A percentile compares a stretch with the other conserved stretches of the same genome.
Conservation (phyloP, 2,113 vertebrate species). For the Zeus faber region DNA sequence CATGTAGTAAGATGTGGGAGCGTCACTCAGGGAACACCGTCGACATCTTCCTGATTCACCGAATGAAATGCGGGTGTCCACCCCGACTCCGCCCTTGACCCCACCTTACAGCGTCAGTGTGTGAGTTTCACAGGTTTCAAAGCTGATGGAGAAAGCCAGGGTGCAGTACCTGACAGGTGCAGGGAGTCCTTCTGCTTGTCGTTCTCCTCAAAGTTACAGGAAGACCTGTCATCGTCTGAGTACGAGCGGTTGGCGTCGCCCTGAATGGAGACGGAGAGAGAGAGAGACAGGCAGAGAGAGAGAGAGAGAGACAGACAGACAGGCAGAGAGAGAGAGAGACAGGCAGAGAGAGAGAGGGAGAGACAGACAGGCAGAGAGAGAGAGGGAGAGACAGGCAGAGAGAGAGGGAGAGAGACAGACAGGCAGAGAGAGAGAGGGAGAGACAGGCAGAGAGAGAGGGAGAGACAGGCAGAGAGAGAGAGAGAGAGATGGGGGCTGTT, state of each 20-base stretch:
- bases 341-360: background rate
- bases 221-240: conserved; percentile 93
- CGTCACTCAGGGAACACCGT: too few relatives aligned
- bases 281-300: conserved; percentile 6
- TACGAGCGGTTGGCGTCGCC: conserved; percentile 95
- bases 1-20: too few relatives aligned
- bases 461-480: conserved; percentile 12
- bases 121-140: too few relatives aligned
- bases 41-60: too few relatives aligned
- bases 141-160: too few relatives aligned
- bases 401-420: background rate
- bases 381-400: conserved; percentile 3
- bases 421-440: conserved; percentile 2
- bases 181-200: conserved; percentile 86
- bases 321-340: background rate
- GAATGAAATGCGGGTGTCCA: too few relatives aligned
- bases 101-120: too few relatives aligned
- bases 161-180: conserved; percentile 79
- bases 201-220: conserved; percentile 87
- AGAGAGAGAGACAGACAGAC: conserved; percentile 13
- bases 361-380: background rate
- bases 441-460: background rate
- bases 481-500: background rate
- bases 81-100: too few relatives aligned
- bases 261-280: conserved; percentile 57